Evolutionary conservation across 2,888 invertebrate genomes (phyloP), one percentile per base, ranked within the genome.

Genomic region (Volucella zonaria): DNA sequence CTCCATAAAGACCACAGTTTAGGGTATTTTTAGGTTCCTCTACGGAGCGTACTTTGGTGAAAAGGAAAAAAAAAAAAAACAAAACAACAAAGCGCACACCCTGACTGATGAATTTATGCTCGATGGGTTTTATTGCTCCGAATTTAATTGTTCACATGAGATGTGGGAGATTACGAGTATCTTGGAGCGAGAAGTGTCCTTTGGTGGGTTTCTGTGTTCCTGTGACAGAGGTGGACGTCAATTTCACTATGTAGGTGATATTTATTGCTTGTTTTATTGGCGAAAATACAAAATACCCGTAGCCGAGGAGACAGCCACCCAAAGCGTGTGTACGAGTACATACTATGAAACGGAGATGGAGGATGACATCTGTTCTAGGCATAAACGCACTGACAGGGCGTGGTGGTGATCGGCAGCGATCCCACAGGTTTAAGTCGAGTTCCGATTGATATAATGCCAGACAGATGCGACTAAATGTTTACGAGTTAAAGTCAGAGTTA

Each of bases 111-210:
- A 73, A 85, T 85, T 80, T 80, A 85, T 85, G 61, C 71, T 81
- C 51, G 76, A 85, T 51, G 68, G 52, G 56, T 85, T 85, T 77
- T 85, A 81, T 85, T 85, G 85, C 76, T 85, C 85, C 85, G 73
- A 81, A 85, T 85, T 85, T 85, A 85, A 85, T 85, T 85, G 85
- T 81, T 76, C 56, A 73, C 68, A 78, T 45, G 31, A 31, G 78
- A 82, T 82, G 82, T 82, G 80, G 80, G 80, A 81, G 68, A 71
- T 73, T 43, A n/a, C 12, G 11, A 12, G 45, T 45, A 45, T 58
- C 51, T 31, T 56, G 8, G 14, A 43, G 47, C 42, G 68, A 61
- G 42, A 73, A 64, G 70, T 83, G 70, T 79, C 82, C 82, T 83
- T 80, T 80, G 38, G 73, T 73, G 43, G 12, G n/a, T 18, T 51